Conservation (phyloP, 2,888 invertebrate species). For the Phengaris alcon region DNA sequence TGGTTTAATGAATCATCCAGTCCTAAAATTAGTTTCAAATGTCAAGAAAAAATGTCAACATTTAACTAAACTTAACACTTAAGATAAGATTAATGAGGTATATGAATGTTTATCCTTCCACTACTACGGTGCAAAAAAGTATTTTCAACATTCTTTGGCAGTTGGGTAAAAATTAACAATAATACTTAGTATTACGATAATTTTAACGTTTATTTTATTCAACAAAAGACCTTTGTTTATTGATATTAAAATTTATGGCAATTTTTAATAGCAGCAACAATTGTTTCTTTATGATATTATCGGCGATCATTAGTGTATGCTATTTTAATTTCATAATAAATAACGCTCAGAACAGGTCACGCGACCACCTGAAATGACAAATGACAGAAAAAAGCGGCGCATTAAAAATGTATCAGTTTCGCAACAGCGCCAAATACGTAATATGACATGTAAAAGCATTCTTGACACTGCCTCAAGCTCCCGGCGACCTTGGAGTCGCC, state of each 20-base stretch:
- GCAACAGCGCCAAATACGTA: constrained; percentile 35
- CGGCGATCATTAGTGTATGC: background rate
- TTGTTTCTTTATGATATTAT: background rate
- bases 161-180: too few species aligned
- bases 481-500: constrained; percentile 59
- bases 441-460: constrained; percentile 44
- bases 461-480: constrained; percentile 47
- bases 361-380: constrained; percentile 21
- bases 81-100: constrained; percentile 10
- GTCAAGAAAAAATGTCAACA: constrained; percentile 2
- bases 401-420: constrained; percentile 30
- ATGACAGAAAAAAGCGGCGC: constrained; percentile 25
- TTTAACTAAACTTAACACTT: constrained; percentile 4
- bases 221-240: too few species aligned
- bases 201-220: too few species aligned
- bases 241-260: too few species aligned
- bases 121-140: background rate
- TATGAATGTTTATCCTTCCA: background rate
- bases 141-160: background rate
- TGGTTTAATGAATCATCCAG: background rate
- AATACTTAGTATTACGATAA: too few species aligned
- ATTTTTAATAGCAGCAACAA: too few species aligned
- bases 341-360: constrained; percentile 1
- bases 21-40: background rate
- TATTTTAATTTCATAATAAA: constrained; percentile 13